These are phyloP conservation scores for Lithobates sylvaticus DNA, from an alignment of 2,797 vertebrate genomes.

Conservation along the genomic window DNA sequence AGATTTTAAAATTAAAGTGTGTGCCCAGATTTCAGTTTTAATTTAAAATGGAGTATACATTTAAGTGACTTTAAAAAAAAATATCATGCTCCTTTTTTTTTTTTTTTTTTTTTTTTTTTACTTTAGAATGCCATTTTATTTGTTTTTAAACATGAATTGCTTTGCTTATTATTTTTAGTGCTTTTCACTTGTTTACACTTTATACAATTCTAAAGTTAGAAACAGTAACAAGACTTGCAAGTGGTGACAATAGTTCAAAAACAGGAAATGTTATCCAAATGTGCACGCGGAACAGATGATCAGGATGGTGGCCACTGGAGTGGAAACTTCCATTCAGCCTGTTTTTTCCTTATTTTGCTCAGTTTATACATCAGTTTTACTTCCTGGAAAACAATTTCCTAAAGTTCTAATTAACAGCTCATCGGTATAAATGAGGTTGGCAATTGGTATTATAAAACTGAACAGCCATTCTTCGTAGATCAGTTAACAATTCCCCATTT, in stretches of 20 bases:
- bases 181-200: constrained; percentile 75
- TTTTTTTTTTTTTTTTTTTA: background rate
- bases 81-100: too few relatives aligned
- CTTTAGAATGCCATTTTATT: background rate
- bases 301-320: constrained; percentile 94
- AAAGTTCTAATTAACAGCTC: background rate
- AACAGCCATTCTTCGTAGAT: too few relatives aligned
- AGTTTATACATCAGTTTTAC: constrained; percentile 79
- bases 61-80: too few relatives aligned
- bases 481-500: background rate
- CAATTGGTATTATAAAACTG: background rate
- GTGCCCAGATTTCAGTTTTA: too few relatives aligned
- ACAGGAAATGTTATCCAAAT: constrained; percentile 97
- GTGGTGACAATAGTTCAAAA: constrained; percentile 94
- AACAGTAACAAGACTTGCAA: constrained; percentile 76
- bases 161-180: constrained; percentile 66
- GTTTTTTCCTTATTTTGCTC: constrained; percentile 87
- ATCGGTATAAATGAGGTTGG: background rate
- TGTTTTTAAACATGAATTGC: background rate
- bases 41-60: too few relatives aligned
- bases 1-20: too few relatives aligned
- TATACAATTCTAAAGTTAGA: constrained; percentile 83
- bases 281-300: constrained; percentile 95
- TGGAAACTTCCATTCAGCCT: constrained; percentile 96
- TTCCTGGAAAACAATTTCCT: constrained; percentile 87